Conservation (phyloP, 2,797 vertebrate genomes). For the Rhabdophis nuchalis region DNA sequence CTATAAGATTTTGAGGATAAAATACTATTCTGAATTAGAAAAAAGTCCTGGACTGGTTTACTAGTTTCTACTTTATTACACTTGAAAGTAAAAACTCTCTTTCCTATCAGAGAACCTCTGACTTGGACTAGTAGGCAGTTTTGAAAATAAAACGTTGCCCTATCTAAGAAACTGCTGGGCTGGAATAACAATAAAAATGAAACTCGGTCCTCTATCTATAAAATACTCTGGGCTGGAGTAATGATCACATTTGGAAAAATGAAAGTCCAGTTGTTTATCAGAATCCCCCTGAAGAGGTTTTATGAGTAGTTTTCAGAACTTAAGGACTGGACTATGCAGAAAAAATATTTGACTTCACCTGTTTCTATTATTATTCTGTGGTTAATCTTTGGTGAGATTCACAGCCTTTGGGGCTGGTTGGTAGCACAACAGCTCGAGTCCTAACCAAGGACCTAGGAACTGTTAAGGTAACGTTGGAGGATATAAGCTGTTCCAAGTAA, state of each 20-base stretch:
- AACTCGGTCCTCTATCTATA: neutral
- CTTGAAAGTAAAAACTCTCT: neutral
- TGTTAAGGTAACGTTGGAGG: no score
- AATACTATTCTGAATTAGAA: neutral
- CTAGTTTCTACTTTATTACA: neutral
- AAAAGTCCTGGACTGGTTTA: neutral
- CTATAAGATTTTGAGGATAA: neutral
- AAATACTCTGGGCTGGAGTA: neutral
- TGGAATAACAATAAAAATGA: neutral
- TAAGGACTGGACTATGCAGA: neutral
- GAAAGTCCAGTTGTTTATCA: neutral
- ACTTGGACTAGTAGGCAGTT: neutral
- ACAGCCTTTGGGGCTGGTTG: no score
- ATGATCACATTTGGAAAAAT: neutral
- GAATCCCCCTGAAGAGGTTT: neutral
- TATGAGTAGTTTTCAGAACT: neutral
- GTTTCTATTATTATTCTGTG: neutral
- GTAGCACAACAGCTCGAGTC: no score
- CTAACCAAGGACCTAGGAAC: no score
- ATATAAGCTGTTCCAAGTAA: no score
- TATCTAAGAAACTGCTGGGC: neutral
- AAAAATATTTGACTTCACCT: neutral
- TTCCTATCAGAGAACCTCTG: neutral
- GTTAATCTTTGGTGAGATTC: no score
- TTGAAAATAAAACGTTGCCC: neutral